phyloP scores from a whole-genome alignment of 2,113 vertebrate genomes.

The Takifugu flavidus region DNA sequence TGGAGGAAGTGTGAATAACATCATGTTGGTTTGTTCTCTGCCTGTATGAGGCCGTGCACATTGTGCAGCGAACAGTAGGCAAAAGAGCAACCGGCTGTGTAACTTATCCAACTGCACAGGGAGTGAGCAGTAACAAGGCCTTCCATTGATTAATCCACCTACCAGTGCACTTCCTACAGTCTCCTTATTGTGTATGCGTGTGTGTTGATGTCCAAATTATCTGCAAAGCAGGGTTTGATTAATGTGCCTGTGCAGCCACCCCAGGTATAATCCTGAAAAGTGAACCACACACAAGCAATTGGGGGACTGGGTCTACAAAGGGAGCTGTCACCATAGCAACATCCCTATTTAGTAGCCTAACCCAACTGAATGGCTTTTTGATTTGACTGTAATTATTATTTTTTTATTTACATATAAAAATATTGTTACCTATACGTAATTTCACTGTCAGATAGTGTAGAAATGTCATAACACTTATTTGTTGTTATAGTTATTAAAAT shows the following conservation, averaged over 20 bases:
- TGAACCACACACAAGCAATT: conserved; percentile 21
- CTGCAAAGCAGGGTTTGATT: conserved; percentile 40
- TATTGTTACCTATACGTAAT: too few relatives aligned
- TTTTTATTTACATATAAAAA: too few relatives aligned
- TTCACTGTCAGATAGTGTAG: too few relatives aligned
- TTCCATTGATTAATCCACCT: conserved; percentile 1
- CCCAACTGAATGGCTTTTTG: too few relatives aligned
- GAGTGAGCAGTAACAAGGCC: conserved; percentile 17
- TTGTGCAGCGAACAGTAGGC: not conserved
- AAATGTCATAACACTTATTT: too few relatives aligned
- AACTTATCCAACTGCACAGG: conserved; percentile 6
- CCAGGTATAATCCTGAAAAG: conserved; percentile 50
- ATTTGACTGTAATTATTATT: not conserved
- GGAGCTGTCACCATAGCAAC: conserved; percentile 50
- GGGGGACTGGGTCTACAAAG: conserved; percentile 10
- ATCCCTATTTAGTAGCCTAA: conserved; percentile 29
- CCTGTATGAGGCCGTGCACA: not conserved
- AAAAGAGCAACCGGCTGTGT: conserved; percentile 7
- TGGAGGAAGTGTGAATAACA: not conserved
- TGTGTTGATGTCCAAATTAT: conserved; percentile 33
- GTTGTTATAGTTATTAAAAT: too few relatives aligned
- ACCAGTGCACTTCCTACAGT: not conserved
- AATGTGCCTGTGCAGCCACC: conserved; percentile 40
- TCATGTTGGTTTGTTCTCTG: not conserved
- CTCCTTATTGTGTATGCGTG: not conserved